phyloP scores from a whole-genome alignment of 2,797 vertebrate species.

The Acipenser transmontanus region DNA sequence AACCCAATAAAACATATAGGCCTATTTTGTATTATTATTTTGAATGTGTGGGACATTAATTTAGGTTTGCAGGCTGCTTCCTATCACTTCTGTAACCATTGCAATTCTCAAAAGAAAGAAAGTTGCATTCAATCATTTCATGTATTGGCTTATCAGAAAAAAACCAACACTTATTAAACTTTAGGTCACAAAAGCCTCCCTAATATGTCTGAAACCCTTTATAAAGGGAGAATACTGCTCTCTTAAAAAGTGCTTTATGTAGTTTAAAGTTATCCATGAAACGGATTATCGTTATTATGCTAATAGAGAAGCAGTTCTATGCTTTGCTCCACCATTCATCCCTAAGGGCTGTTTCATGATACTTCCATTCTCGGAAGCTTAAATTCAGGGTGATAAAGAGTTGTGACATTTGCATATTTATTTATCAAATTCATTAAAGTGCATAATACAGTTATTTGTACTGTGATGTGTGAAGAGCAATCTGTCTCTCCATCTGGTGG shows the following conservation, averaged over 20 bases:
- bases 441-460: constrained; percentile 42
- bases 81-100: too few relatives aligned
- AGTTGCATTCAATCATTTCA: too few relatives aligned
- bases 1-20: too few relatives aligned
- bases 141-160: too few relatives aligned
- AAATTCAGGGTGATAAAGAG: constrained; percentile 44
- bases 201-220: constrained; percentile 37
- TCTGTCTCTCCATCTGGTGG: too few relatives aligned
- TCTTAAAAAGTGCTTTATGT: constrained; percentile 49
- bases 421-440: constrained; percentile 46
- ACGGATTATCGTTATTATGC: constrained; percentile 40
- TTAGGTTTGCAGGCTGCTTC: too few relatives aligned
- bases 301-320: constrained; percentile 33
- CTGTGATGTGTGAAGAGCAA: constrained; percentile 43
- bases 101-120: too few relatives aligned
- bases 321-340: constrained; percentile 26
- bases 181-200: constrained; percentile 48
- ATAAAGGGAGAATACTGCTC: constrained; percentile 37
- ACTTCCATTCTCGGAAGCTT: constrained; percentile 36
- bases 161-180: constrained; percentile 49
- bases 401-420: constrained; percentile 51
- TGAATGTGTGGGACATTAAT: too few relatives aligned
- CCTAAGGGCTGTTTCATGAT: constrained; percentile 34
- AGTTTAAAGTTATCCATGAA: constrained; percentile 38
- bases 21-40: too few relatives aligned